phyloP scores from a whole-genome alignment of 2,888 invertebrate genomes.

The Scaptomyza reducta region DNA sequence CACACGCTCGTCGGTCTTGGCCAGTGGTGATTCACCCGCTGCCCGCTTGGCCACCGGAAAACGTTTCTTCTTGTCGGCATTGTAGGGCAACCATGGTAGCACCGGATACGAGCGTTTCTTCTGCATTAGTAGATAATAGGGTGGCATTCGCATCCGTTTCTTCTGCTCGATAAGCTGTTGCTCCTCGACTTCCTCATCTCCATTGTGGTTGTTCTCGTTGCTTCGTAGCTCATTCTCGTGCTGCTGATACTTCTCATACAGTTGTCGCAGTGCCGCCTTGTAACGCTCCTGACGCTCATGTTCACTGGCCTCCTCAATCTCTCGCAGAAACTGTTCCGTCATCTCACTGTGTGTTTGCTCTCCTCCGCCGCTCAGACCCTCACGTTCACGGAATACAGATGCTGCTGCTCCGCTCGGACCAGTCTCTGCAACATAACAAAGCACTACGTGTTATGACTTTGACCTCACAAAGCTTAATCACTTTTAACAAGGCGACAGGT shows the following conservation, averaged over 20 bases:
- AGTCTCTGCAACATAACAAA: conserved; percentile 41
- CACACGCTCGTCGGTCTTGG: conserved; percentile 89
- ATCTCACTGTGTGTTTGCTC: conserved; percentile 68
- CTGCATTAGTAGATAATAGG: conserved; percentile 82
- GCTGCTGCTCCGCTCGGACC: conserved; percentile 57
- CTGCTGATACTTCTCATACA: conserved; percentile 83
- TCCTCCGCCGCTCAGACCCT: conserved; percentile 44
- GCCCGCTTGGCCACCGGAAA: conserved; percentile 89
- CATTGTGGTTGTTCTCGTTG: conserved; percentile 17
- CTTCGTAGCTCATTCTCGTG: conserved; percentile 78
- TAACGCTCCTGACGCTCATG: conserved; percentile 82
- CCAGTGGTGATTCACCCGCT: conserved; percentile 82
- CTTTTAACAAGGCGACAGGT: conserved; percentile 11
- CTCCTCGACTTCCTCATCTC: conserved; percentile 76
- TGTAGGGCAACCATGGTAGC: conserved; percentile 84
- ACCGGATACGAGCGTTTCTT: conserved; percentile 83
- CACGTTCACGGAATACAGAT: conserved; percentile 82
- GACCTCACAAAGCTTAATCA: conserved; percentile 30
- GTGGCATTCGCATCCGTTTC: conserved; percentile 80
- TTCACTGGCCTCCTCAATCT: conserved; percentile 83
- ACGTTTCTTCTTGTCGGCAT: conserved; percentile 85
- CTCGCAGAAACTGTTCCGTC: conserved; percentile 82
- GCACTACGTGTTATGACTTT: conserved; percentile 36
- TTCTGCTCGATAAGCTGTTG: conserved; percentile 81
- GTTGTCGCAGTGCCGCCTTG: conserved; percentile 80